These are phyloP conservation scores for Chymomyza fuscimana DNA, from an alignment of 2,888 invertebrate species.

Conservation along the genomic window DNA sequence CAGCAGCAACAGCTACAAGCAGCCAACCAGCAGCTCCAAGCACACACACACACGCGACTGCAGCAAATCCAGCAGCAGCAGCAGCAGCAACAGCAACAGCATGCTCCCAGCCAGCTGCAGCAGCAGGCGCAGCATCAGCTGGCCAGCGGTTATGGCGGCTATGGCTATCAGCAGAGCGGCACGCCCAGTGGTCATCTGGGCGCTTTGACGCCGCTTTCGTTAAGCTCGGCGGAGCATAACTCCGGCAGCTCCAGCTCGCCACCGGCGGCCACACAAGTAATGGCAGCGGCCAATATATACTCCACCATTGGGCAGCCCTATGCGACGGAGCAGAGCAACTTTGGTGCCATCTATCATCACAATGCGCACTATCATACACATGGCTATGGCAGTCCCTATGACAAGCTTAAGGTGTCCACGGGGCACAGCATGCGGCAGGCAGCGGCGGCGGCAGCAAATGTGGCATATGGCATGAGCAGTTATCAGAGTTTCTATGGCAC, in stretches of 20 bases:
- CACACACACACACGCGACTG: constrained; percentile 41
- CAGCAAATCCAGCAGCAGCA: constrained; percentile 26
- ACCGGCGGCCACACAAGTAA: constrained; percentile 56
- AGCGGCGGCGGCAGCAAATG: constrained; percentile 50
- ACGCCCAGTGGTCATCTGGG: not conserved
- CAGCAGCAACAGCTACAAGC: constrained; percentile 33
- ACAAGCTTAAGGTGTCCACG: constrained; percentile 77
- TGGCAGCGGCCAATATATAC: constrained; percentile 76
- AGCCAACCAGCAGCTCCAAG: constrained; percentile 31
- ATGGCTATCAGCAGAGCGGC: not conserved
- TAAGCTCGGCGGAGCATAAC: constrained; percentile 28
- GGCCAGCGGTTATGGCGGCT: not conserved
- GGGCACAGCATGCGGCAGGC: constrained; percentile 59
- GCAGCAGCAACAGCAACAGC: not conserved
- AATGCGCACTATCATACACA: constrained; percentile 71
- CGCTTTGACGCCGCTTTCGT: constrained; percentile 59
- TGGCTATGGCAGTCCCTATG: constrained; percentile 78
- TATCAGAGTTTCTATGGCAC: constrained; percentile 78
- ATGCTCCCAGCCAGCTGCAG: constrained; percentile 19
- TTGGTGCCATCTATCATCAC: constrained; percentile 80
- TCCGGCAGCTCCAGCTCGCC: constrained; percentile 48
- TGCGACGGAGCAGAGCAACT: constrained; percentile 77
- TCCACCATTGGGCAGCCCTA: constrained; percentile 78
- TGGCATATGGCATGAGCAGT: constrained; percentile 76
- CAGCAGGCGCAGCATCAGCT: constrained; percentile 25